phyloP scores from a whole-genome alignment of 2,797 vertebrate species.

The Propithecus perrieri region DNA sequence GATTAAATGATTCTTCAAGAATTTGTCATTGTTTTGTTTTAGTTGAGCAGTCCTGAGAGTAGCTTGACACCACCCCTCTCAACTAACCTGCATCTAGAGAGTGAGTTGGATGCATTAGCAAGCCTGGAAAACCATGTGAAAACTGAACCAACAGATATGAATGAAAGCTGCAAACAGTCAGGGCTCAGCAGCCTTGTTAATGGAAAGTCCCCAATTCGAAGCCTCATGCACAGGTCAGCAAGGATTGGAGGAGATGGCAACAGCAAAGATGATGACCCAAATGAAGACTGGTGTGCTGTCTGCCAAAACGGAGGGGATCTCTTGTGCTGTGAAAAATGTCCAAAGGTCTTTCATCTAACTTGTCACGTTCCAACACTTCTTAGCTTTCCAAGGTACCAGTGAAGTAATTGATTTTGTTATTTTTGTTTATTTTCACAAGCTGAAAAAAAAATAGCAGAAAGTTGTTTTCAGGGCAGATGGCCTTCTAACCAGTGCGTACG shows the following conservation, averaged over 20 bases:
- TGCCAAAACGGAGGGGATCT: conserved; percentile 98
- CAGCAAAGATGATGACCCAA: conserved; percentile 96
- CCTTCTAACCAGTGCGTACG: neutral
- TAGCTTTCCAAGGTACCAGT: conserved; percentile 90
- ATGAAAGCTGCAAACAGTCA: conserved; percentile 88
- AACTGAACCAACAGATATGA: conserved; percentile 89
- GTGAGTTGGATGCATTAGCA: conserved; percentile 87
- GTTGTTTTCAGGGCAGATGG: neutral
- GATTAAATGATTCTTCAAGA: neutral
- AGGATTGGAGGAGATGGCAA: conserved; percentile 82
- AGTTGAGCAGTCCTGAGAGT: conserved; percentile 98
- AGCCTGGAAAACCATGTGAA: conserved; percentile 93
- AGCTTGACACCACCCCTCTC: conserved; percentile 92
- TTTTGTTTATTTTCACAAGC: neutral
- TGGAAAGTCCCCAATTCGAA: conserved; percentile 88
- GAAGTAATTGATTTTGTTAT: neutral
- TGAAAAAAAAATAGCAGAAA: neutral
- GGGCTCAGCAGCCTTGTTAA: conserved; percentile 88
- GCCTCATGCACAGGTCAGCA: conserved; percentile 85
- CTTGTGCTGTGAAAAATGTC: conserved; percentile 97
- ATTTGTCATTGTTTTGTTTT: conserved; percentile 59
- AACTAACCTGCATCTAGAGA: conserved; percentile 88
- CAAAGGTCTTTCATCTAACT: conserved; percentile 99
- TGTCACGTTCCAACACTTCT: conserved; percentile 98
- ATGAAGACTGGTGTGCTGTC: conserved; percentile 99